Evolutionary conservation across 1,140 invertebrate species (phyloP).

Genomic region (Drosophila albomicans): DNA sequence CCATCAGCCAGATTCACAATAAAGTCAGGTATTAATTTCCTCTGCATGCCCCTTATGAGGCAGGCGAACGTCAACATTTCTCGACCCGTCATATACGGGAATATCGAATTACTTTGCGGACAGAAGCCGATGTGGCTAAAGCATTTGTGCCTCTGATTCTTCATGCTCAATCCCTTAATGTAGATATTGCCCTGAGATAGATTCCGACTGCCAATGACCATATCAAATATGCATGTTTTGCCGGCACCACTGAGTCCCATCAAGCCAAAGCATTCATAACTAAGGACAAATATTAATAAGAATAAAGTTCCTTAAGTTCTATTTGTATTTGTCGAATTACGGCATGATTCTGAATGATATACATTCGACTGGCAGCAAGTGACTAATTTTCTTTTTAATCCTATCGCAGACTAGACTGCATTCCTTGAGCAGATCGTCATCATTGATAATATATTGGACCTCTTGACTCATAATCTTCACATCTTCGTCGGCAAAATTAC

Average conservation of each 20-base stretch:
- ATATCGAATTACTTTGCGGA: constrained; percentile 92
- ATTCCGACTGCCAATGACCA: constrained; percentile 88
- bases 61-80: constrained; percentile 50
- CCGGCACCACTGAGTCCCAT: constrained; percentile 93
- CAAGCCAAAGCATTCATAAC: constrained; percentile 92
- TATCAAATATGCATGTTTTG: constrained; percentile 94
- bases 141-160: neutral
- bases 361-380: neutral
- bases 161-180: constrained; percentile 48
- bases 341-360: constrained; percentile 42
- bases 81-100: constrained; percentile 63
- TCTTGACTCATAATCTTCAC: neutral
- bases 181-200: constrained; percentile 46
- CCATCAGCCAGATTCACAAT: constrained; percentile 20
- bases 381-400: constrained; percentile 1
- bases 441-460: neutral
- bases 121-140: constrained; percentile 89
- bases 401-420: constrained; percentile 30
- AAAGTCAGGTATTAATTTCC: neutral
- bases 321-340: constrained; percentile 18
- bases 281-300: neutral
- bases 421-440: neutral
- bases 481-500: constrained; percentile 3
- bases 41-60: constrained; percentile 37
- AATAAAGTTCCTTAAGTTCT: too few relatives aligned